Evolutionary conservation across 1,140 invertebrate species (phyloP).

Genomic region (Diachasma alloeum): DNA sequence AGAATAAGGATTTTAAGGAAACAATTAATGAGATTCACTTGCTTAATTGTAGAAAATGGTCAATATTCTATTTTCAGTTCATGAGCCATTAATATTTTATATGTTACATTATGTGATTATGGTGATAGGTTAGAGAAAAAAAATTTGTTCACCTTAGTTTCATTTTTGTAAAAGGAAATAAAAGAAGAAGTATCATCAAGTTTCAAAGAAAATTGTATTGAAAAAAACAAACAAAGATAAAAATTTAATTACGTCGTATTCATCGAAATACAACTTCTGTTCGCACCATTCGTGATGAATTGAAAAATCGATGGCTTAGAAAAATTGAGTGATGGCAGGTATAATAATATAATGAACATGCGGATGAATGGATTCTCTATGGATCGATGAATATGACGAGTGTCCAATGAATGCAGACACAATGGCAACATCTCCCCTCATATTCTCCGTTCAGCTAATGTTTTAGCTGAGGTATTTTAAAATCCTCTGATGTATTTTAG

Average conservation of each 20-base stretch:
- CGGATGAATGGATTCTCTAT: not conserved
- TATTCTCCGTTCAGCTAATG: not conserved
- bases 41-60: not conserved
- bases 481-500: too few species aligned
- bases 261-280: not conserved
- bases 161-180: conserved; percentile 59
- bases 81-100: not conserved
- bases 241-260: not conserved
- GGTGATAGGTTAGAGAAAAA: not conserved
- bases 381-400: not conserved
- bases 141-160: conserved; percentile 45
- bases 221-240: not conserved
- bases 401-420: not conserved
- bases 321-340: not conserved
- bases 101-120: not conserved
- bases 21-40: not conserved
- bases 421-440: not conserved
- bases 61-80: not conserved
- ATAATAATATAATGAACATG: not conserved
- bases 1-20: not conserved
- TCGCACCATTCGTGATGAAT: not conserved
- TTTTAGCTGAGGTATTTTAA: not conserved
- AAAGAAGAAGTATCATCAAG: conserved; percentile 33
- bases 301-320: not conserved
- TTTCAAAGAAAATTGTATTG: conserved; percentile 19